Percentiles rank a stretch among this genome's conserved stretches.
Evolutionary conservation across 37 sponge, comb jelly and placozoan species (phyloP).

Genomic region (Oopsacas minuta): DNA sequence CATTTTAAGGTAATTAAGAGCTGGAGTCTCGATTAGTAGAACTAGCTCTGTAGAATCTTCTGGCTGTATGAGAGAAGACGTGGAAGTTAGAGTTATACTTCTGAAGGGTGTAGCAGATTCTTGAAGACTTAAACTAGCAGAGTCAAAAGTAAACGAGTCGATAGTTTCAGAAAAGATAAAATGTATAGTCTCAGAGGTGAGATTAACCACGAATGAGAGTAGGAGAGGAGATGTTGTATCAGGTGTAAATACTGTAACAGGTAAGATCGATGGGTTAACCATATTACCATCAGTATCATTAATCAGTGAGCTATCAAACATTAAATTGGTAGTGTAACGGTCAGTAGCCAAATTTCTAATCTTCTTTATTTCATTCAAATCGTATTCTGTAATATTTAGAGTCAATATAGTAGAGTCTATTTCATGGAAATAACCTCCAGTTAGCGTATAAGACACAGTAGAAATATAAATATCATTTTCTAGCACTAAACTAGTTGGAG

Average conservation of each 20-base stretch:
- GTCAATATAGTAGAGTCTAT: slow-evolving; percentile 49
- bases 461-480: neutral
- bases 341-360: slow-evolving; percentile 31
- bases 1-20: neutral
- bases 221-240: slow-evolving; percentile 62
- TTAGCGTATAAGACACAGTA: slow-evolving; percentile 24
- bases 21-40: neutral
- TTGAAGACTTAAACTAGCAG: slow-evolving; percentile 35
- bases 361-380: slow-evolving; percentile 60
- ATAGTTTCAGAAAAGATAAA: slow-evolving; percentile 68
- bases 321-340: slow-evolving; percentile 42
- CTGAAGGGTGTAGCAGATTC: neutral
- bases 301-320: slow-evolving; percentile 27
- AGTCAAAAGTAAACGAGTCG: slow-evolving; percentile 36
- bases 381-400: slow-evolving; percentile 37
- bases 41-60: neutral
- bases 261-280: slow-evolving; percentile 20
- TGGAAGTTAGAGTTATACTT: neutral
- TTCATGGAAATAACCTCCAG: slow-evolving; percentile 29
- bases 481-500: neutral
- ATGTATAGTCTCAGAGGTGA: slow-evolving; percentile 47
- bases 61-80: neutral
- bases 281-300: slow-evolving; percentile 49
- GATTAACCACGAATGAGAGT: slow-evolving; percentile 45
- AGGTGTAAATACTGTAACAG: slow-evolving; percentile 33